Base-by-base conservation (phyloP, 2,113 vertebrate genomes). In the Ctenodactylus gundi region DNA sequence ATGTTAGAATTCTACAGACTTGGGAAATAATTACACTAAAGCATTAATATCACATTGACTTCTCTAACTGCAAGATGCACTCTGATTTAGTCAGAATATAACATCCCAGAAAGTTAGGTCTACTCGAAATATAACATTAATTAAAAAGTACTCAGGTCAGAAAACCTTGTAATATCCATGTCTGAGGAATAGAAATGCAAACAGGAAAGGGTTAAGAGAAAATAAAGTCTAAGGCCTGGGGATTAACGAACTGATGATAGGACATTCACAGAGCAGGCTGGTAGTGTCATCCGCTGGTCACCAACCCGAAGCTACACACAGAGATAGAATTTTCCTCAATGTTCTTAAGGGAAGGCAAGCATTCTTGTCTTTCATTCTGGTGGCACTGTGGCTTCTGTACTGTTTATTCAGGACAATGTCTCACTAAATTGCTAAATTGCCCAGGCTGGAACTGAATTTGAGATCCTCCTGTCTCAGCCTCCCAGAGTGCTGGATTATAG, bases 291-390 rank as follows among this genome's bases (percentile, higher is more conserved):
- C 68, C 53, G 36, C 25, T 15, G 25, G 21, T 29, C 70, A 84
- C 36, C 57, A 57, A 46, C 51, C 23, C 60, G 17, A 75, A 92
- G 78, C 46, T 31, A 90, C 31, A 68, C 41, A 57, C 21, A 68
- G 14, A 72, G 1, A 72, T 27, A 77, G 0, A 72, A 23, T 14
- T n/a, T 57, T n/a, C n/a, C 36, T 13, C 14, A 36, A 60, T 49
- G 5, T 80, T 95, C 67, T 94, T 84, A 44, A 75, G 60, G 49
- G 85, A 85, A 88, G 67, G 39, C 29, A 84, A 90, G 12, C 6
- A 57, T 18, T 14, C 53, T 88, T 93, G n/a, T 72, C 1, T 29
- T 73, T 85, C 29, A 86, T 31, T n/a, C 12, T 49, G 25, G 44
- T n/a, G 10, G 46, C n/a, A 80, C 58, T 91, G 44, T 64, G 39